Conservation (phyloP, 2,113 vertebrate genomes). For the Scortum barcoo region DNA sequence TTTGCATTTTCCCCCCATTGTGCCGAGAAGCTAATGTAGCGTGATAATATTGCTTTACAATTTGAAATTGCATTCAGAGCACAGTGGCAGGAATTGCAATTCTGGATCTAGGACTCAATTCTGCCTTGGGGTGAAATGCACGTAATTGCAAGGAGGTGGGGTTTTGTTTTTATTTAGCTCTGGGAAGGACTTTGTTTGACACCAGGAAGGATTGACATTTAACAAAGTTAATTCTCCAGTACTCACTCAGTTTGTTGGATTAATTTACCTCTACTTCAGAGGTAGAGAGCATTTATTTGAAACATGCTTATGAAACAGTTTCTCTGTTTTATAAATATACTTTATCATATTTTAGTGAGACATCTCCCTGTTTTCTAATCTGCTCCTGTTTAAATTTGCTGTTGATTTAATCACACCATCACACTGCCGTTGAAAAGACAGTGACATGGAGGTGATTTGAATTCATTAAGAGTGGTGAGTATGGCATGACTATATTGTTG, state of each 20-base stretch:
- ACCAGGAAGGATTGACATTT: not conserved
- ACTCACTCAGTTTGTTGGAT: no score
- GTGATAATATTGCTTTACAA: slow-evolving; percentile 34
- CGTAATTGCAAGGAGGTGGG: not conserved
- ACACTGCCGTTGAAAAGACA: not conserved
- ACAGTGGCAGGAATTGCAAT: not conserved
- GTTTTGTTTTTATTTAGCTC: slow-evolving; percentile 17
- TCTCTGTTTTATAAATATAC: not conserved
- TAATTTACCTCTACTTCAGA: not conserved
- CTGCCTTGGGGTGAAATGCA: not conserved
- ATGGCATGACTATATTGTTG: not conserved
- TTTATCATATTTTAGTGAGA: not conserved
- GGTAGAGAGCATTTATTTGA: not conserved
- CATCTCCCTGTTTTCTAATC: not conserved
- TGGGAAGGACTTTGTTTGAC: not conserved
- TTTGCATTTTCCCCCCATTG: slow-evolving; percentile 52
- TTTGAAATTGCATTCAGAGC: slow-evolving; percentile 28
- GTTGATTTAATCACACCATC: not conserved
- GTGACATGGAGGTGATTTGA: not conserved
- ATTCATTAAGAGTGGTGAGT: not conserved
- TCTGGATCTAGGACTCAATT: slow-evolving; percentile 13
- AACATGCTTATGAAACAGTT: not conserved
- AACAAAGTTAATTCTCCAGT: no score
- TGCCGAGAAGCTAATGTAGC: slow-evolving; percentile 11
- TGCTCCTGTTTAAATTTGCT: not conserved